Evolutionary conservation across 2,888 invertebrate species (phyloP).

Genomic region (Agonopterix heracliana): DNA sequence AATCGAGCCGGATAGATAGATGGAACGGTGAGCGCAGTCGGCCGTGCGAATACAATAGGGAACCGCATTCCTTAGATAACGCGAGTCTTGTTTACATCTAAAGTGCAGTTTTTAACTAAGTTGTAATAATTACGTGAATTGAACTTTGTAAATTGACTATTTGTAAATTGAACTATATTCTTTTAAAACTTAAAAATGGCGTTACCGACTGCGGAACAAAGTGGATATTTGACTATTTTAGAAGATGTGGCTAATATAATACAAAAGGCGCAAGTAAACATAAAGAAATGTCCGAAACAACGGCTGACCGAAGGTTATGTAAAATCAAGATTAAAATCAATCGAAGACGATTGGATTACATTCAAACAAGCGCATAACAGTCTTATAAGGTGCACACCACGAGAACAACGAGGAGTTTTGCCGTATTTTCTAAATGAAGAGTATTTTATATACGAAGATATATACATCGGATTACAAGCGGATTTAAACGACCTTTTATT

Average conservation of each 20-base stretch:
- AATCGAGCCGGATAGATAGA: background rate
- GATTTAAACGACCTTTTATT: too few relatives aligned
- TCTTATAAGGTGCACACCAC: background rate
- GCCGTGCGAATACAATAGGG: background rate
- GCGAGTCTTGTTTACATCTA: background rate
- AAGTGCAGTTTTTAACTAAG: background rate
- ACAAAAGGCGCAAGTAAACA: background rate
- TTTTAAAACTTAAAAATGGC: background rate
- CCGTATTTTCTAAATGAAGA: background rate
- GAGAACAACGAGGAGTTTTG: background rate
- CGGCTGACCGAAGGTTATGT: background rate
- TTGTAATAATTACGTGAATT: background rate
- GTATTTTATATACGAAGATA: background rate
- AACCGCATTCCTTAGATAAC: background rate
- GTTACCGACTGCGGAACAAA: background rate
- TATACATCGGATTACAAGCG: background rate
- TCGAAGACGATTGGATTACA: background rate
- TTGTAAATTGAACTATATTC: background rate
- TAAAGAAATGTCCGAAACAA: background rate
- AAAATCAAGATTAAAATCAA: background rate
- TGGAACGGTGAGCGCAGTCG: background rate
- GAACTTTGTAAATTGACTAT: background rate
- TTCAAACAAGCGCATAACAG: background rate
- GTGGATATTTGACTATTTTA: background rate
- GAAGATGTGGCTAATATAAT: background rate